Conservation (phyloP, 2,113 vertebrate genomes). For the Eulemur rufifrons region DNA sequence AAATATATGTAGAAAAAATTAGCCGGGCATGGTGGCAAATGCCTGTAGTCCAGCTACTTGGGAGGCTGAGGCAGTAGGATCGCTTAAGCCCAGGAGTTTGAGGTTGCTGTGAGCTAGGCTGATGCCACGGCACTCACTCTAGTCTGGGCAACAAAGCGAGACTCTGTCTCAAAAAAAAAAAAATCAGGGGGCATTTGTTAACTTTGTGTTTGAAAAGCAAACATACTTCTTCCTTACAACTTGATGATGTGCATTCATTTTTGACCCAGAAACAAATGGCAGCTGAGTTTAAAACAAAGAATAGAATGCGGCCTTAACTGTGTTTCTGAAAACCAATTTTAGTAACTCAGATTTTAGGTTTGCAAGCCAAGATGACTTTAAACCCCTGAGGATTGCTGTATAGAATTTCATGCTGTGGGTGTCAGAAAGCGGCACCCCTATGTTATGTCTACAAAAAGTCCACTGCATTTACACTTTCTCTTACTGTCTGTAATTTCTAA, state of each 20-base stretch:
- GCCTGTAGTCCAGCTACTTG: too few relatives aligned
- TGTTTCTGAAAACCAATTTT: conserved; percentile 60
- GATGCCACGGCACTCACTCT: too few relatives aligned
- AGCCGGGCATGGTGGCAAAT: too few relatives aligned
- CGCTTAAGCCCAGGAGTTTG: too few relatives aligned
- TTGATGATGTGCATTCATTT: not conserved
- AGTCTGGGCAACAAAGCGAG: too few relatives aligned
- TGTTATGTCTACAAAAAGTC: rapidly evolving
- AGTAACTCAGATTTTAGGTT: conserved; percentile 64
- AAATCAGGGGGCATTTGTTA: not conserved
- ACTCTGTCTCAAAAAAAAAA: too few relatives aligned
- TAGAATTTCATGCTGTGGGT: conserved; percentile 46
- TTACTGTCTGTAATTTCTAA: not conserved
- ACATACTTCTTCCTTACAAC: not conserved
- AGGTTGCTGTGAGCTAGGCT: too few relatives aligned
- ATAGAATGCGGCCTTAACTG: conserved; percentile 3
- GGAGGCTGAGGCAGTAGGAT: too few relatives aligned
- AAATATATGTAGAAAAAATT: too few relatives aligned
- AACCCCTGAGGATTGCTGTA: not conserved
- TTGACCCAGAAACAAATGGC: conserved; percentile 11
- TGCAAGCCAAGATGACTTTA: conserved; percentile 17
- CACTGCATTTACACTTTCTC: not conserved
- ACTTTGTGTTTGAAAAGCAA: not conserved
- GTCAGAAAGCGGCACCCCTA: not conserved
- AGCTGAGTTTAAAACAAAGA: conserved; percentile 42